Conservation (phyloP, 1,140 invertebrate species). For the Andricus grossulariae region DNA sequence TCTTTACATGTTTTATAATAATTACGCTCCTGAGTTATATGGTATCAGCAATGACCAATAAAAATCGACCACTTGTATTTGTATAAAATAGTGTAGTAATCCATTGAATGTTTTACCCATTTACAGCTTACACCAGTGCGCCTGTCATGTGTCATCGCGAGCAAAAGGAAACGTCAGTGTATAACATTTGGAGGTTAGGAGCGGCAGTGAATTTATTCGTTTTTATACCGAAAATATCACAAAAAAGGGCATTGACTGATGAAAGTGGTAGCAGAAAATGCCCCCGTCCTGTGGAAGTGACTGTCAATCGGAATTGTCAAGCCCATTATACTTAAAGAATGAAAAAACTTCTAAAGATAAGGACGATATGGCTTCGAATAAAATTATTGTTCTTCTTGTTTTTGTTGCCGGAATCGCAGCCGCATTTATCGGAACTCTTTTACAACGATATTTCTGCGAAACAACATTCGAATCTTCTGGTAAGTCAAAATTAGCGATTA, state of each 20-base stretch:
- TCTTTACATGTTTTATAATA: background rate
- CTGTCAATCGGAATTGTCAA: conserved; percentile 40
- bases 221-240: background rate
- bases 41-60: background rate
- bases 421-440: conserved; percentile 55
- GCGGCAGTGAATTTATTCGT: conserved; percentile 11
- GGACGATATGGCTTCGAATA: conserved; percentile 47
- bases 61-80: background rate
- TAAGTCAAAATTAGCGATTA: conserved; percentile 35
- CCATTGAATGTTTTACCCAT: background rate
- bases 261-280: conserved; percentile 48
- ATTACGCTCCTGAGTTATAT: background rate
- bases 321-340: conserved; percentile 44
- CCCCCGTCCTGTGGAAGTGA: conserved; percentile 40
- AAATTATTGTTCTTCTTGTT: conserved; percentile 53
- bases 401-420: conserved; percentile 57
- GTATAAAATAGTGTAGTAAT: background rate
- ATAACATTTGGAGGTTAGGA: conserved; percentile 28
- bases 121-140: background rate
- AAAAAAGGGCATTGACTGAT: background rate
- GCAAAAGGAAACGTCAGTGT: conserved; percentile 27
- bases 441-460: conserved; percentile 58
- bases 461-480: conserved; percentile 44
- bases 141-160: background rate
- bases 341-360: conserved; percentile 37